Conservation (phyloP, 1,140 invertebrate species). For the Steinernema khuongi region DNA sequence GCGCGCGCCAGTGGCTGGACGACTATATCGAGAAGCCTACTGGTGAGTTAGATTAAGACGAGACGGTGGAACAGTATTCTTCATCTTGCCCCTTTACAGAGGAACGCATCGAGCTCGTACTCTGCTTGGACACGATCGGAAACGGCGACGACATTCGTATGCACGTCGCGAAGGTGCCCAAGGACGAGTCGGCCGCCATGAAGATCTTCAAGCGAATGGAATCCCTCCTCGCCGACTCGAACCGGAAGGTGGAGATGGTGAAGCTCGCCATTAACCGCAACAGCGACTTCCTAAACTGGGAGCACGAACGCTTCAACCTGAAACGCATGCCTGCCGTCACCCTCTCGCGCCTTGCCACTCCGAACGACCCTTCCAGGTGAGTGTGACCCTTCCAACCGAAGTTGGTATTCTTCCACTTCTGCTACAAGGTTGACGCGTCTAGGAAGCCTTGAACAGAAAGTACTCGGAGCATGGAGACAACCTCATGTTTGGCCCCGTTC, state of each 20-base stretch:
- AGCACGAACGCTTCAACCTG: slow-evolving; percentile 92
- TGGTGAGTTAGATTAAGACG: slow-evolving; percentile 64
- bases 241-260: slow-evolving; percentile 70
- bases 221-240: slow-evolving; percentile 63
- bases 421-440: too few species aligned
- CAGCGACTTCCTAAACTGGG: slow-evolving; percentile 85
- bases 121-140: slow-evolving; percentile 80
- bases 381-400: slow-evolving; percentile 11
- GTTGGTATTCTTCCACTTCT: background rate
- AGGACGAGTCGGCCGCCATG: slow-evolving; percentile 72
- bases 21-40: slow-evolving; percentile 76
- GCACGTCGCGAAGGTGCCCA: slow-evolving; percentile 92
- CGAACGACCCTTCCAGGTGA: slow-evolving; percentile 59
- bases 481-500: too few species aligned
- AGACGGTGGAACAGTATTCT: slow-evolving; percentile 11
- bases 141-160: slow-evolving; percentile 70
- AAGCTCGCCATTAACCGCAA: slow-evolving; percentile 98
- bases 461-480: too few species aligned
- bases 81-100: slow-evolving; percentile 22
- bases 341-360: slow-evolving; percentile 71
- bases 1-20: slow-evolving; percentile 91
- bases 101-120: slow-evolving; percentile 66
- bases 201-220: slow-evolving; percentile 66
- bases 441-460: too few species aligned
- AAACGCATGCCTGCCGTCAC: slow-evolving; percentile 82